A percentile compares a stretch with the other conserved stretches of the same genome.
Evolutionary conservation across 2,113 vertebrate species (phyloP).

Genomic region (Oreochromis spilurus): DNA sequence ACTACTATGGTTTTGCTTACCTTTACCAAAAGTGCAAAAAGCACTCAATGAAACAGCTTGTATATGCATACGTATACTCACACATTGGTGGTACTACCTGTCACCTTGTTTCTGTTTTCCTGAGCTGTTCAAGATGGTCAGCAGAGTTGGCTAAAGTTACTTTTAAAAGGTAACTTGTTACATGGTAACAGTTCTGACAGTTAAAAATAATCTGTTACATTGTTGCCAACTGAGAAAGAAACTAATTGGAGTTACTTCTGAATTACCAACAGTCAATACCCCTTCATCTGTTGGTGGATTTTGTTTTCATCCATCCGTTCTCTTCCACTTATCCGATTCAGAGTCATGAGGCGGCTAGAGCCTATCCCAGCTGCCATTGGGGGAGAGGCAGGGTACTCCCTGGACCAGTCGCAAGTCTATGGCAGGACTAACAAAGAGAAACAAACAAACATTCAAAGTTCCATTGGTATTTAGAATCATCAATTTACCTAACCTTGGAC

Average conservation of each 20-base stretch:
- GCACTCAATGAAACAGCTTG: not conserved
- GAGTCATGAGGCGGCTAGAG: not conserved
- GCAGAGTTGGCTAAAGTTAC: not conserved
- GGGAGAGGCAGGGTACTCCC: not conserved
- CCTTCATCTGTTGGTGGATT: not conserved
- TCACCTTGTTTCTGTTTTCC: not conserved
- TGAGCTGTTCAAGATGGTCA: not conserved
- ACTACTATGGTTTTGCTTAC: not conserved
- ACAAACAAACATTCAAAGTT: not conserved
- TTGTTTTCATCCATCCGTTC: not conserved
- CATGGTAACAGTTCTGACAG: not conserved
- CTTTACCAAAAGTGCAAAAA: not conserved
- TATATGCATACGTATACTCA: not conserved
- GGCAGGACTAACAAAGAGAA: not conserved
- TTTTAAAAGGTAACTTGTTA: not conserved
- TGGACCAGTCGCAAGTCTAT: not conserved
- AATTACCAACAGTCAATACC: not conserved
- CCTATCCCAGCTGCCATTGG: not conserved
- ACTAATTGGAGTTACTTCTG: accelerated
- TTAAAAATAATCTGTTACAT: not conserved
- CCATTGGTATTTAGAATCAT: not conserved
- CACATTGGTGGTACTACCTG: not conserved
- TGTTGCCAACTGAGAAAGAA: not conserved
- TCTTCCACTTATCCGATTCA: not conserved
- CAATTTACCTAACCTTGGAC: too few relatives aligned